Conservation (phyloP, 1,140 invertebrate species). For the Ceratosolen fusciceps region DNA sequence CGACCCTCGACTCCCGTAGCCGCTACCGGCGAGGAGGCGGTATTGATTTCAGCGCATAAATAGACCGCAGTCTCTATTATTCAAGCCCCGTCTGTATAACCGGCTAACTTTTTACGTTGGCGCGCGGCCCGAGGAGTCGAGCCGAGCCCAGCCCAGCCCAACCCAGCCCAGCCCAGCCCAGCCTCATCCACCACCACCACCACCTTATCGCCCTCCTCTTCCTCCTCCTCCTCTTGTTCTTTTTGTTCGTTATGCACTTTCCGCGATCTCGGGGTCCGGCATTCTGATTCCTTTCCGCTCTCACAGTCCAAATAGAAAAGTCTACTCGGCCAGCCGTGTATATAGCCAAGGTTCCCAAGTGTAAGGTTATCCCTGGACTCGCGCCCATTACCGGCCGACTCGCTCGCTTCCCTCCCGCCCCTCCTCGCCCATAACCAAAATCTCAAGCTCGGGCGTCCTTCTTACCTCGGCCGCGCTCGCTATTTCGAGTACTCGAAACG, state of each 20-base stretch:
- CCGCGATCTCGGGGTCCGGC: too few relatives aligned
- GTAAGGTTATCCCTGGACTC: neutral
- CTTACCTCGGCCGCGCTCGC: too few relatives aligned
- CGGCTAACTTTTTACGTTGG: conserved; percentile 16
- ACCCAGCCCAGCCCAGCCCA: too few relatives aligned
- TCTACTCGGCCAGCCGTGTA: neutral
- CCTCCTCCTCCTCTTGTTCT: too few relatives aligned
- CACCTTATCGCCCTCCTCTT: too few relatives aligned
- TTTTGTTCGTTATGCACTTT: too few relatives aligned
- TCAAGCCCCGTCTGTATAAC: conserved; percentile 50
- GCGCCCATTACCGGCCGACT: too few relatives aligned
- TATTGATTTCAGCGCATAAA: conserved; percentile 62
- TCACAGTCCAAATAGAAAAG: neutral
- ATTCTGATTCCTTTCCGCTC: neutral
- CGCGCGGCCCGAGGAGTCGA: neutral
- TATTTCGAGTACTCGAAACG: too few relatives aligned
- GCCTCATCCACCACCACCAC: too few relatives aligned
- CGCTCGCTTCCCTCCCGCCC: neutral
- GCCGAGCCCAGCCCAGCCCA: too few relatives aligned
- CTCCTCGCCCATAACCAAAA: neutral
- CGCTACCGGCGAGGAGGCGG: conserved; percentile 43
- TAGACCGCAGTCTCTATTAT: conserved; percentile 59
- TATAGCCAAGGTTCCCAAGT: neutral
- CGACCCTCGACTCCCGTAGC: conserved; percentile 14
- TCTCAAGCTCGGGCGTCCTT: too few relatives aligned